Base-by-base conservation (phyloP, 2,888 invertebrate species). In the Cheilosia urbana region DNA sequence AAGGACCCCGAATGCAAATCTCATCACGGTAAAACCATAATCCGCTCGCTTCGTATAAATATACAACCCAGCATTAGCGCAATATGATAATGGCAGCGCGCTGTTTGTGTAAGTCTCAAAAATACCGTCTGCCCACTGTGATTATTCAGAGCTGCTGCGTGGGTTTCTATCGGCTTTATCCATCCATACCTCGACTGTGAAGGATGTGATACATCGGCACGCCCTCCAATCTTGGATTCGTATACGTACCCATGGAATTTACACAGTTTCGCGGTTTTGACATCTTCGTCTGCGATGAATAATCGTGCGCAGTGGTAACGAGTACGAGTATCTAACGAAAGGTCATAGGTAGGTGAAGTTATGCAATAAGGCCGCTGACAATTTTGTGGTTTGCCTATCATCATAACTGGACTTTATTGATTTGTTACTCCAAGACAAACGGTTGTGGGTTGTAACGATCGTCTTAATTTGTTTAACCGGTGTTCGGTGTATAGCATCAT, bases 91-190 rank as follows among this genome's bases (percentile, higher is more conserved):
- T 72, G 21, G 60, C 45, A 45, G 58, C 49, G 42, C 34, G 45
- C 60, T 68, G 30, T 40, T 30, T 58, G 42, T 19, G 65, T 63
- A 53, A 72, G 30, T 51, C 42, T 57, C 62, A 49, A 62, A 72
- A 78, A 63, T 72, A 68, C 83, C 68, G 62, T 49, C 83, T 78
- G 83, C 83, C 83, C 68, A 78, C 83, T 73, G 66, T 73, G 79
- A 73, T 83, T 83, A 51, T 57, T 27, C 19, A 19, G 15, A 19
- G 37, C 37, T 17, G 24, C 13, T 30, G 75, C 81, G 75, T 75
- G 62, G 80, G 80, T 49, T 40, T 72, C 40, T 58, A 58, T 71
- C 57, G 69, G 69, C 58, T 71, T 71, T 45, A 57, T 17, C 57
- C 53, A 37, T 58, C 45, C 53, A 30, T 47, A n/a, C 51, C 15